These are phyloP conservation scores for Leucoraja ocellata DNA, from an alignment of 2,797 vertebrate species.

Conservation along the genomic window DNA sequence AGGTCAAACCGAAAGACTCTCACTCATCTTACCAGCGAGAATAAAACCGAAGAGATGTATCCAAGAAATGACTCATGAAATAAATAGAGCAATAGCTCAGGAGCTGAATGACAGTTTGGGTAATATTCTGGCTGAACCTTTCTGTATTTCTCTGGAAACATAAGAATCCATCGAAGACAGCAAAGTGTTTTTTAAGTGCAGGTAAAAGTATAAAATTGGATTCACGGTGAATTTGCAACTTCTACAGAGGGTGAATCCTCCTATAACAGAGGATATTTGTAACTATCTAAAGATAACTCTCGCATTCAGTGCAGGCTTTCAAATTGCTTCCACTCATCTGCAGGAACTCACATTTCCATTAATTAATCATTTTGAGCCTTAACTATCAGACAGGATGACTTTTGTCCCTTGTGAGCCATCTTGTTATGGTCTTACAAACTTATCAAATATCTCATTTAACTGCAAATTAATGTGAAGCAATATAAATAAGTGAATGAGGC, in stretches of 20 bases:
- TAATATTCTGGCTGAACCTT: not conserved
- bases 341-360: not conserved
- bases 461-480: not conserved
- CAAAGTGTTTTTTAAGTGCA: not conserved
- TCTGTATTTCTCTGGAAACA: not conserved
- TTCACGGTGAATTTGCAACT: not conserved
- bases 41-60: not conserved
- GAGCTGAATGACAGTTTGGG: not conserved
- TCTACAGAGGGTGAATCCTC: too few relatives aligned
- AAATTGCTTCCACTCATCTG: not conserved
- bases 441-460: not conserved
- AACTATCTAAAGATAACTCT: not conserved
- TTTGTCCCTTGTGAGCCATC: too few relatives aligned
- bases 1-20: not conserved
- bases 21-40: not conserved
- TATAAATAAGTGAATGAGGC: not conserved
- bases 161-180: not conserved
- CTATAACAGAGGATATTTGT: not conserved
- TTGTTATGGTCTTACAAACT: not conserved
- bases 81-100: not conserved
- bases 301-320: not conserved
- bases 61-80: not conserved
- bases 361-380: not conserved
- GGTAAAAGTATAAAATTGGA: not conserved
- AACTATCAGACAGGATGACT: not conserved